Evolutionary conservation across 2,888 invertebrate species (phyloP), one percentile per base, ranked within the genome.

Genomic region (Nomada fucata): DNA sequence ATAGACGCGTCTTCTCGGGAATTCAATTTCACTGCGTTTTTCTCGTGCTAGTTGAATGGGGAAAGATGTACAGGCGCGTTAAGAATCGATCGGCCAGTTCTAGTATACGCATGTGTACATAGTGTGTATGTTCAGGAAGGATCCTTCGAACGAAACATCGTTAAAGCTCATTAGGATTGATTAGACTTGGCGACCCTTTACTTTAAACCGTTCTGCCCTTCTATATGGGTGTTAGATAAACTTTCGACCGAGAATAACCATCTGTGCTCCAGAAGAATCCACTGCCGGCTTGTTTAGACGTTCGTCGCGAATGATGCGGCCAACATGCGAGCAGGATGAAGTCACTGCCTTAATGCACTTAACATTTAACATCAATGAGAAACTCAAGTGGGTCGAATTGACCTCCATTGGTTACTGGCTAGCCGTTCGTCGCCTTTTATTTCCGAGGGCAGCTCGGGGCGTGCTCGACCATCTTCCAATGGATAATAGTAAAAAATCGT

Each of bases 351-450:
- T 78, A 85, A 85, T 80, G 70, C 81, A 82, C 80, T 88, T 88
- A 81, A 79, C 85, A 82, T 88, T 88, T 88, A 81, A 82, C 85
- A 82, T 88, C 89, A 86, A 87, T 79, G 80, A 89, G 88, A 88
- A 89, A 86, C 89, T 88, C 89, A 86, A 91, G 90, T 91, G 89
- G 88, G 86, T 85, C 84, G 85, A 90, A 90, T 91, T 91, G 90
- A 90, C 90, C 89, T 89, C 89, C 82, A 90, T 91, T 87, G 79
- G 72, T 88, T 88, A 84, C 85, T 79, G 70, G 72, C 76, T 78
- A 53, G 70, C 10, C 42, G 59, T 44, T 20, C 65, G 29, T 55
- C 55, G 63, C 50, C 36, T 73, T 76, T 79, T 84, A 69, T 84
- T 83, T 75, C 59, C 44, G 18, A 57, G 69, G 42, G 26, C 23